phyloP scores from a whole-genome alignment of 2,888 invertebrate genomes.

The Limnephilus auricula region DNA sequence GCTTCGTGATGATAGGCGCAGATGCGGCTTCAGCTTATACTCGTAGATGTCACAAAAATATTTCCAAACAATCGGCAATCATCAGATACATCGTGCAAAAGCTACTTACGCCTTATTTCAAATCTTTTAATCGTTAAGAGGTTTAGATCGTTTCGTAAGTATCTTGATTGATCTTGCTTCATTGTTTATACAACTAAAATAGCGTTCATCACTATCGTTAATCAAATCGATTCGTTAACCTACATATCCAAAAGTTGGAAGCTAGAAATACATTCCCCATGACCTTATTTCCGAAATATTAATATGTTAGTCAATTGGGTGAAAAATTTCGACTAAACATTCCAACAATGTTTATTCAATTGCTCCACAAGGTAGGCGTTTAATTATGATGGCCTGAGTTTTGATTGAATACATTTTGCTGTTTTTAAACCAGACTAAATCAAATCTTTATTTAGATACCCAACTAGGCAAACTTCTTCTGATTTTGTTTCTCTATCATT shows the following conservation, averaged over 20 bases:
- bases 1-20: too few species aligned
- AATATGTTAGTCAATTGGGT: neutral
- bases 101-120: neutral
- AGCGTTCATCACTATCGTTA: neutral
- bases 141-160: neutral
- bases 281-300: neutral
- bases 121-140: neutral
- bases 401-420: neutral
- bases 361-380: neutral
- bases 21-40: too few species aligned
- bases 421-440: neutral
- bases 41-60: too few species aligned
- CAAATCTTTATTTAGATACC: neutral
- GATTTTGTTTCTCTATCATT: neutral
- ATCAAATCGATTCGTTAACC: neutral
- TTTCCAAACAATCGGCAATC: too few species aligned
- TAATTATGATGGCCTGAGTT: neutral
- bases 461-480: neutral
- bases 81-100: too few species aligned
- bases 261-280: neutral
- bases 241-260: neutral
- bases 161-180: neutral
- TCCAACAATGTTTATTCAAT: conserved; percentile 32
- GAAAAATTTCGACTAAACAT: neutral
- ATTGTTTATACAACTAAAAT: neutral